These are phyloP conservation scores for Montipora sp. DNA, from an alignment of 64 coral and sea anemone genomes.

Conservation along the genomic window DNA sequence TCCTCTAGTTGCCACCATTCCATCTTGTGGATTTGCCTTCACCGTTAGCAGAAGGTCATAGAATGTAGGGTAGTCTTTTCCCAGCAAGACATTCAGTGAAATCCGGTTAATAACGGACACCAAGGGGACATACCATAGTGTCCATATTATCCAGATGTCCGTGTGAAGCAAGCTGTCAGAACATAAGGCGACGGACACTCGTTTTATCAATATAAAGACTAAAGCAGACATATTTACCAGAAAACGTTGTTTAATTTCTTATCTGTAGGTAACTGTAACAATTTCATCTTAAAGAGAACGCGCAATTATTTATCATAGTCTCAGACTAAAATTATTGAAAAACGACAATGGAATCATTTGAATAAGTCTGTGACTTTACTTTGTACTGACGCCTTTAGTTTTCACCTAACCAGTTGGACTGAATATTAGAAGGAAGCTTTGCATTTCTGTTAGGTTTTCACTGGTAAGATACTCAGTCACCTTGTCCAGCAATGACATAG, in stretches of 20 bases:
- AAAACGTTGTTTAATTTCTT: neutral
- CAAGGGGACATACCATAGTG: constrained; percentile 8
- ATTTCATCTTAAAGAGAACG: neutral
- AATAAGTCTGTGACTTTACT: too few species aligned
- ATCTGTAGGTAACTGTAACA: neutral
- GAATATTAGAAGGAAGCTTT: too few species aligned
- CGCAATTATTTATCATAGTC: neutral
- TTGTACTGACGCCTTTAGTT: too few species aligned
- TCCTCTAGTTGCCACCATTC: too few species aligned
- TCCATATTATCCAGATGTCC: constrained; percentile 2
- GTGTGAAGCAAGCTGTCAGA: neutral
- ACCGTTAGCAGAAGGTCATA: too few species aligned
- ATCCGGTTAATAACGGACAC: constrained; percentile 13
- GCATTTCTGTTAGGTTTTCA: too few species aligned
- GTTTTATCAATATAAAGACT: neutral
- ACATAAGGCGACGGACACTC: neutral
- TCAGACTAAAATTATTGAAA: neutral
- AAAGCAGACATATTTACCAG: neutral
- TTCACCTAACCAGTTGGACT: too few species aligned
- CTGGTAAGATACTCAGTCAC: too few species aligned
- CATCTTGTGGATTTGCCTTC: too few species aligned
- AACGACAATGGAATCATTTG: neutral
- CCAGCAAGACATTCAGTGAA: neutral
- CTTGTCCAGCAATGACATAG: too few species aligned
- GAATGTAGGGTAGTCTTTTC: too few species aligned